Percentiles rank a stretch among this genome's conserved stretches.
phyloP scores from a whole-genome alignment of 1,140 invertebrate species.

The Philotrypesis tridentata region DNA sequence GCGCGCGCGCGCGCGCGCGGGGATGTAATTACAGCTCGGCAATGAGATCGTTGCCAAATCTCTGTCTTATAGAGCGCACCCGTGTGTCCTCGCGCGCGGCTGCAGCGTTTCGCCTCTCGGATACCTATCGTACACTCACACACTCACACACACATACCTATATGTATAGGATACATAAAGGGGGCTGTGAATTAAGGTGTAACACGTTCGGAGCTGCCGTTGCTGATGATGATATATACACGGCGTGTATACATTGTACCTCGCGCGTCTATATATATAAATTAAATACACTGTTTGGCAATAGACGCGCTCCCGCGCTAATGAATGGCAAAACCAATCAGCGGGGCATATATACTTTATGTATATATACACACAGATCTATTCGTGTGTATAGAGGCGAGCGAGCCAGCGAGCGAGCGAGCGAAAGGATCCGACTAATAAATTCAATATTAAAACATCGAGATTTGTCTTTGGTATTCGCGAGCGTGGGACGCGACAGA shows the following conservation, averaged over 20 bases:
- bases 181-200: background rate
- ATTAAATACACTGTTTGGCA: no score
- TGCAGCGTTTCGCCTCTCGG: no score
- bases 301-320: no score
- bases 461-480: conserved; percentile 34
- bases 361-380: no score
- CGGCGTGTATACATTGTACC: no score
- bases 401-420: background rate
- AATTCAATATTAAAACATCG: conserved; percentile 40
- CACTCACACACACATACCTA: background rate
- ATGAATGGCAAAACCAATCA: background rate
- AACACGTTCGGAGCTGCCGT: no score
- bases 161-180: background rate
- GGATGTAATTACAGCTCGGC: conserved; percentile 17
- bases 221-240: no score
- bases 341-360: background rate
- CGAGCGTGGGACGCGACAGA: conserved; percentile 61
- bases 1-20: no score
- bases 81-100: no score
- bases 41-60: conserved; percentile 11
- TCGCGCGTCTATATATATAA: no score
- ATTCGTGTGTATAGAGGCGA: background rate
- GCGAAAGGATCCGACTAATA: conserved; percentile 21
- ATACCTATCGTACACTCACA: no score
- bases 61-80: no score